Conservation (phyloP, 2,888 invertebrate genomes). For the Hydrotaea diabolus region DNA sequence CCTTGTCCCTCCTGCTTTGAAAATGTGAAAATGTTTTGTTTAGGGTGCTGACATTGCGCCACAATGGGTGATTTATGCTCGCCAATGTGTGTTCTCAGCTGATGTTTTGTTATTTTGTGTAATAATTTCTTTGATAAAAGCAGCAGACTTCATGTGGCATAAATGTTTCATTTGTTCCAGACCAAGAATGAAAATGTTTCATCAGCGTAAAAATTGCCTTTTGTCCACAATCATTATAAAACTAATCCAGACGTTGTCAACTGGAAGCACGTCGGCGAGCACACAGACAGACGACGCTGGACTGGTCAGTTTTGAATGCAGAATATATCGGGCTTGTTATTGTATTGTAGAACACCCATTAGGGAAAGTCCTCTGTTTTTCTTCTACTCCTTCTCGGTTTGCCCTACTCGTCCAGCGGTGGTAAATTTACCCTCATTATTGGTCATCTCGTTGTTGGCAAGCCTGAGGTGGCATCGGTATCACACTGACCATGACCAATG, state of each 20-base stretch:
- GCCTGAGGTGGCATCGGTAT: slow-evolving; percentile 9
- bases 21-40: slow-evolving; percentile 28
- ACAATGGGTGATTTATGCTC: slow-evolving; percentile 59
- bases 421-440: slow-evolving; percentile 58
- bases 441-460: slow-evolving; percentile 57
- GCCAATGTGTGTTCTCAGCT: background rate
- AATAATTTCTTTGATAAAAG: slow-evolving; percentile 33
- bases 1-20: slow-evolving; percentile 12
- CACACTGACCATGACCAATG: slow-evolving; percentile 64
- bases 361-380: slow-evolving; percentile 43
- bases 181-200: slow-evolving; percentile 20
- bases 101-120: slow-evolving; percentile 33
- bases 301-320: slow-evolving; percentile 52
- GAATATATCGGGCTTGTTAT: slow-evolving; percentile 55
- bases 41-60: slow-evolving; percentile 62
- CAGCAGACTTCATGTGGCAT: slow-evolving; percentile 17
- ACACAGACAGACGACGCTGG: background rate
- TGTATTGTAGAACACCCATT: slow-evolving; percentile 45
- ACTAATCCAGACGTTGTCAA: slow-evolving; percentile 54
- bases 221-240: slow-evolving; percentile 53
- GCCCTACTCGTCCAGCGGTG: slow-evolving; percentile 12
- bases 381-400: background rate
- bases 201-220: slow-evolving; percentile 28
- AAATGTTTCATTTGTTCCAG: no score
- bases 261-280: slow-evolving; percentile 47